Percentiles rank a stretch among this genome's conserved stretches.
phyloP scores from a whole-genome alignment of 2,113 vertebrate species.

The Sarotherodon lohbergeri region DNA sequence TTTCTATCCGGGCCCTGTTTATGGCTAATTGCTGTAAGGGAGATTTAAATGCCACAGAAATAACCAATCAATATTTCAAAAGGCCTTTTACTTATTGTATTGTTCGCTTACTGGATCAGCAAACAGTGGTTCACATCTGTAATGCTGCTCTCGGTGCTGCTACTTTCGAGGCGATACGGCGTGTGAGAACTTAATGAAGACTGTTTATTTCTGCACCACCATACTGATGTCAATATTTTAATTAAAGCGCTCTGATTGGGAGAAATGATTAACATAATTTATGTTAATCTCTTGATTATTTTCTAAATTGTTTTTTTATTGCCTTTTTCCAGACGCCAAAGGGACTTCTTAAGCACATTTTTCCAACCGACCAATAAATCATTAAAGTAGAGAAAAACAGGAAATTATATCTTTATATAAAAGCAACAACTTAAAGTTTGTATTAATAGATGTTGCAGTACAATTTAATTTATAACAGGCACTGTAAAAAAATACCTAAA shows the following conservation, averaged over 20 bases:
- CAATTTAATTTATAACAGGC: not conserved
- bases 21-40: not conserved
- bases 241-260: not conserved
- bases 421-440: not conserved
- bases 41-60: not conserved
- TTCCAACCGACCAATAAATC: not conserved
- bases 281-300: not conserved
- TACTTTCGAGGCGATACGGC: not conserved
- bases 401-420: not conserved
- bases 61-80: conserved; percentile 18
- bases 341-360: not conserved
- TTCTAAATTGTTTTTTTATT: not conserved
- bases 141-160: not conserved
- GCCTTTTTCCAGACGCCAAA: not conserved
- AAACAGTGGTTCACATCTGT: not conserved
- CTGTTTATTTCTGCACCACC: not conserved
- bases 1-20: not conserved
- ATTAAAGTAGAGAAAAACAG: not conserved
- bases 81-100: not conserved
- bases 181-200: not conserved
- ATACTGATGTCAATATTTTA: not conserved
- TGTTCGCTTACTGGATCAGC: not conserved
- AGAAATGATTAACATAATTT: not conserved
- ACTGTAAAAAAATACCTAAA: not conserved
- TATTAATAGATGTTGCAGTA: not conserved